Base-by-base conservation (phyloP, 2,113 vertebrate species). In the Phoxinus phoxinus region DNA sequence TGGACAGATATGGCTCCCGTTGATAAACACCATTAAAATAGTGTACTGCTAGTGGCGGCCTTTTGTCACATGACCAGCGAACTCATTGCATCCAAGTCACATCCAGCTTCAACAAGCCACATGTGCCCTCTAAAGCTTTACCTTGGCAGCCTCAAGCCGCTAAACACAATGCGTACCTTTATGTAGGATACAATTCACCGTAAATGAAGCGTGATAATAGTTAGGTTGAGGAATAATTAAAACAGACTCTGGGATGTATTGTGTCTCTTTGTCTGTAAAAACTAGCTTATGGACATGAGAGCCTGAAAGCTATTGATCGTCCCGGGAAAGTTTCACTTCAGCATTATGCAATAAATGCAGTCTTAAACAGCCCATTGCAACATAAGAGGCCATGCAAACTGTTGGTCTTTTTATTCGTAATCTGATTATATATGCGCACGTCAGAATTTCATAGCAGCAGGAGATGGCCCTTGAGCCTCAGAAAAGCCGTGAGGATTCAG, bases 1-100 rank as follows among this genome's bases (percentile, higher is more conserved):
- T 61, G 32, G 32, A 51, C 25, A 51, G 48, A 76, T 84, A 56
- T 69, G 71, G 69, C 32, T 72, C 48, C 32, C 61, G 4, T 78
- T 75, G 21, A 74, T 75, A 65, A 77, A 86, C 67, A 1, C 37
- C 41, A 25, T 59, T 41, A 12, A 79, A 77, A 13, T 77, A 84
- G 41, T 75, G 41, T 85, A 80, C 25, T 37, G 4, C 74, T 71
- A 27, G 10, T 46, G n/a, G 27, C 3, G 13, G 30, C 56, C 19
- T 11, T 27, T 9, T 19, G 53, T 82, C 85, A 82, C 72, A 8
- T 84, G 35, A 17, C 41, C 67, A 73, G 23, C 59, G 81, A 32
- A 83, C 44, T 88, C 56, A 73, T 75, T 69, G 74, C 32, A 63
- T 81, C 77, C 25, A 78, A 73, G 41, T 85, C 35, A 67, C 83